Evolutionary conservation across 2,113 vertebrate species (phyloP), one percentile per base, ranked within the genome.

Genomic region (Gallinago media): DNA sequence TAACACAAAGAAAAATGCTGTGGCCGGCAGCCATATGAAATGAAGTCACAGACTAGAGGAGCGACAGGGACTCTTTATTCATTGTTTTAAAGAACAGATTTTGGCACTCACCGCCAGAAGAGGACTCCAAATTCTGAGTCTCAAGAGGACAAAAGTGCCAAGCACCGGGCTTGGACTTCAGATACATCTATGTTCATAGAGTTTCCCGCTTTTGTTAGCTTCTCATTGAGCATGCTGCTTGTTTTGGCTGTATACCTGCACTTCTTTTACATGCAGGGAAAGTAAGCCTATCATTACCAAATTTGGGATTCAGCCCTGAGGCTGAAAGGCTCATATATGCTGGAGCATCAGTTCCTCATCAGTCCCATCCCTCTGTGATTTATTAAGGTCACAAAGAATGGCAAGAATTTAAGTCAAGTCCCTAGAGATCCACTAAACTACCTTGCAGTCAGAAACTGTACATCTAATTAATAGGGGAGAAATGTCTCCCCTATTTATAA

Each of bases 1-100:
- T 88, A 95, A 94, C 42, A 93, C 63, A 89, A 91, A 92, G 88
- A 42, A 97, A 92, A 96, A 87, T 94, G 68, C 65, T 78, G 86
- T 91, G 83, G 88, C 86, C 68, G 89, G 93, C 94, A 94, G 73
- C 83, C 61, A 47, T 26, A 7, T 84, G 79, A 95, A 95, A 70
- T 95, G 66, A 95, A 96, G 67, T 95, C 68, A 71, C 61, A 84
- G 84, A 63, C 38, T 32, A 74, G 68, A 91, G 90, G 38, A 95
- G 52, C 65, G 66, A 61, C 86, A 92, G 86, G 72, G 47, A 63
- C 80, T 94, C 79, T 91, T 91, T 91, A 75, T 96, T 94, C 68
- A 70, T 96, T 95, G 89, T 96, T 94, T 86, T 81, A 81, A 96
- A 89, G 68, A 87, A 47, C 21, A 78, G 61, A 75, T 91, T 94